Conservation (phyloP, 2,113 vertebrate genomes). For the Corythoichthys haematopterus region DNA sequence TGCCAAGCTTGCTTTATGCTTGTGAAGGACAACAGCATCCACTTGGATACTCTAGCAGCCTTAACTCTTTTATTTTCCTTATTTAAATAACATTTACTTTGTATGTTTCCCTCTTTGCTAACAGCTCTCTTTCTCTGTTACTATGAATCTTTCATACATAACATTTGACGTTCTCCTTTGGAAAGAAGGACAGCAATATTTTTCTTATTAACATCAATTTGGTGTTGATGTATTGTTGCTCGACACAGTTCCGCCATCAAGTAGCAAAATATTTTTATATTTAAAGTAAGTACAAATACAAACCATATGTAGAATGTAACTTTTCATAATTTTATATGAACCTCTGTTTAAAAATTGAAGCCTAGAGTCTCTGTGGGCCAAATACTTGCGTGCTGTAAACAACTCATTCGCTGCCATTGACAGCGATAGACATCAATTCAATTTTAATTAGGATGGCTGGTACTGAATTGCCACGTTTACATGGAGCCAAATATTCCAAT, state of each 20-base stretch:
- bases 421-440: no score
- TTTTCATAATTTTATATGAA: neutral
- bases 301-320: neutral
- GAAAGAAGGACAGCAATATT: neutral
- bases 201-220: neutral
- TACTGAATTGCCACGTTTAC: no score
- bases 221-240: neutral
- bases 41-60: neutral
- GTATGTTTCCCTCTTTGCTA: slow-evolving; percentile 27
- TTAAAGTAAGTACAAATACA: neutral
- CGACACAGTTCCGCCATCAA: neutral
- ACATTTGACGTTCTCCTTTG: neutral
- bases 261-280: neutral
- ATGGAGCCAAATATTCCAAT: no score
- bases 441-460: no score
- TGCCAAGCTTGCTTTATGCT: slow-evolving; percentile 2
- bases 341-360: neutral
- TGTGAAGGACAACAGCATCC: neutral
- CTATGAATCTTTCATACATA: slow-evolving; percentile 17
- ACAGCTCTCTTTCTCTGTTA: slow-evolving; percentile 29
- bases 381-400: neutral
- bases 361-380: neutral
- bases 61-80: slow-evolving; percentile 34
- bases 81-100: slow-evolving; percentile 54
- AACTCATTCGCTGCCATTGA: no score